Evolutionary conservation across 53 echinoderm and acorn worm species (phyloP), one percentile per base, ranked within the genome.

Genomic region (Luidia sarsii): DNA sequence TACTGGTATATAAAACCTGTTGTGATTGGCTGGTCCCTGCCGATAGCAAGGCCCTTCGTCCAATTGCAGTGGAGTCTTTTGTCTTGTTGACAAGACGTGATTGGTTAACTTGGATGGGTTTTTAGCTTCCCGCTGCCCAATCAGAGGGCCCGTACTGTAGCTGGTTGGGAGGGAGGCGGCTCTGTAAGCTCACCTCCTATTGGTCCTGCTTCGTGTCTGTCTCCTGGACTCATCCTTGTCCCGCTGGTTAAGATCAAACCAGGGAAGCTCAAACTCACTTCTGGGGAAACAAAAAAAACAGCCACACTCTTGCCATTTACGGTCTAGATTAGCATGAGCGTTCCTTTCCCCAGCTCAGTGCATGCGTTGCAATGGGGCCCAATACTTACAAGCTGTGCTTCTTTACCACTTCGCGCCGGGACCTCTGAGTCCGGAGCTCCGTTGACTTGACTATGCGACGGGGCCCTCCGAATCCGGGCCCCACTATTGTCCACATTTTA

Each of bases 201-300:
- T 83, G 19, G 93, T 81, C 50, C 86, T 31, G 34, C 97, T 94
- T 13, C 97, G 52, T 1, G 97, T 89, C 82, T 86, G 70, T 39
- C 97, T 86, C 75, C 72, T 86, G 10, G 86, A 79, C 46, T 97
- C 92, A 27, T 94, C 97, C 54, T 74, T 81, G 48, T 88, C 93
- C 51, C 89, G 79, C 34, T 90, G 50, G 43, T 88, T 88, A 2
- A 88, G 72, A 23, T 89, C 87, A 49, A 85, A 96, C 97, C 97
- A 96, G 11, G 97, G 97, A 54, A 96, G 82, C 41, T 80, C 86
- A 74, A 97, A 97, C 49, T 83, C 91, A 60, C 97, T 96, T 66
- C n/a, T n/a, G n/a, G n/a, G n/a, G n/a, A n/a, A n/a, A n/a, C n/a
- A n/a, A n/a, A n/a, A n/a, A n/a, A n/a, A n/a, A n/a, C n/a, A n/a